These are phyloP conservation scores for Enteromius unitaeniatus DNA, from an alignment of 2,797 vertebrate genomes.

Conservation along the genomic window DNA sequence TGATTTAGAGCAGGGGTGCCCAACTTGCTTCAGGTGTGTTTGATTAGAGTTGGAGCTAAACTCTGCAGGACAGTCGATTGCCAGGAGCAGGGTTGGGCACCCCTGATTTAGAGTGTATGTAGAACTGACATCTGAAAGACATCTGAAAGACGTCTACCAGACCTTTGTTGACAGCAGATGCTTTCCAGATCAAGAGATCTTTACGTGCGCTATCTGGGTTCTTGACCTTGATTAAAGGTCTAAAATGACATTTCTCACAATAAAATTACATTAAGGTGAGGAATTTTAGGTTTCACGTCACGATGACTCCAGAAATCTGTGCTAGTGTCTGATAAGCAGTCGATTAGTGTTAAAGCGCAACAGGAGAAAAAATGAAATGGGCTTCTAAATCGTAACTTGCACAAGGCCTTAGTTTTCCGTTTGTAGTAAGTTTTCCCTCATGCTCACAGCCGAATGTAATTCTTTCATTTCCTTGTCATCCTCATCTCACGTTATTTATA, in stretches of 20 bases:
- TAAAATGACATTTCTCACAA: neutral
- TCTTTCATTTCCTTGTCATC: neutral
- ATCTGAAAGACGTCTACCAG: no score
- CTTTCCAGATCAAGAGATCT: no score
- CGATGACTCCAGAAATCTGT: neutral
- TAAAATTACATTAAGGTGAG: neutral
- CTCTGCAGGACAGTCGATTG: no score
- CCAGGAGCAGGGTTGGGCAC: no score
- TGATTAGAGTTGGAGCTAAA: no score
- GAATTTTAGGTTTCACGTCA: neutral
- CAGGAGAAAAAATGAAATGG: neutral
- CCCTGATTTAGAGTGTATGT: neutral
- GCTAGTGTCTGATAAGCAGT: neutral
- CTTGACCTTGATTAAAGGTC: no score
- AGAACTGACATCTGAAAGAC: no score
- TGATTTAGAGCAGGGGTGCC: no score
- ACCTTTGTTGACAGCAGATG: no score
- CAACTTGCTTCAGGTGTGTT: no score
- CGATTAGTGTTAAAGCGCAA: neutral
- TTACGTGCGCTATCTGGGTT: no score
- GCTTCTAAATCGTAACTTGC: slow-evolving; percentile 23
- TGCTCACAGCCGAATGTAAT: slow-evolving; percentile 9
- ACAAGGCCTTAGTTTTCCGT: neutral
- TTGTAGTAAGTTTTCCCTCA: neutral
- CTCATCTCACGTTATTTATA: neutral